These are phyloP conservation scores for Mythimna loreyi DNA, from an alignment of 2,888 invertebrate genomes.

Conservation along the genomic window DNA sequence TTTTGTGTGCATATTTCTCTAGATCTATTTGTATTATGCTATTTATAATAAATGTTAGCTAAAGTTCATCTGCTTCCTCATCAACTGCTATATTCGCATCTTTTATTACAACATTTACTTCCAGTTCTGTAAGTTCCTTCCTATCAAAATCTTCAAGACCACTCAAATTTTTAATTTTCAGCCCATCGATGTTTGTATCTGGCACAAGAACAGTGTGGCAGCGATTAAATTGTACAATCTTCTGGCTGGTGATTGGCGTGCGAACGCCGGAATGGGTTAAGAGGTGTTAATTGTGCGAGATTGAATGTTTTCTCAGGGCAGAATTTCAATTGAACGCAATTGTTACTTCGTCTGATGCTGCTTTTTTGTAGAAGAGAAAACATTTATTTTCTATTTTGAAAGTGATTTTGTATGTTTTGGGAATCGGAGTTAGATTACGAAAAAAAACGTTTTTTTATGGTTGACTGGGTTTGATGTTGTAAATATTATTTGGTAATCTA, in stretches of 20 bases:
- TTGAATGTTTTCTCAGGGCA: constrained; percentile 91
- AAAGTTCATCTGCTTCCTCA: background rate
- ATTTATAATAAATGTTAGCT: background rate
- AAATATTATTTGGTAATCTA: background rate
- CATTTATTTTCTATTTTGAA: constrained; percentile 29
- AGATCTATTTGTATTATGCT: background rate
- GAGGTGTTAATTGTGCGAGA: constrained; percentile 91
- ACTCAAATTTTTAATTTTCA: constrained; percentile 4
- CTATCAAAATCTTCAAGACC: constrained; percentile 3
- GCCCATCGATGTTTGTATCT: constrained; percentile 57
- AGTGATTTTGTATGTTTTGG: background rate
- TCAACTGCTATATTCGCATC: background rate
- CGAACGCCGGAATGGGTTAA: constrained; percentile 90
- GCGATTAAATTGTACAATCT: constrained; percentile 81
- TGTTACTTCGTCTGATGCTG: constrained; percentile 67
- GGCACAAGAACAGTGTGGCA: constrained; percentile 62
- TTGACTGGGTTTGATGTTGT: background rate
- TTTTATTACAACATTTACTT: background rate
- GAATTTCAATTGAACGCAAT: constrained; percentile 90
- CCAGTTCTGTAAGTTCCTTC: background rate
- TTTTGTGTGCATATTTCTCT: background rate
- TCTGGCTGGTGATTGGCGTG: constrained; percentile 86
- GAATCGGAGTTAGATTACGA: background rate
- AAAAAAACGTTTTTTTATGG: background rate
- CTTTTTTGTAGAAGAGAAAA: constrained; percentile 55